These are phyloP conservation scores for Homarus gammarus DNA, from an alignment of 2,888 invertebrate genomes.

Conservation along the genomic window DNA sequence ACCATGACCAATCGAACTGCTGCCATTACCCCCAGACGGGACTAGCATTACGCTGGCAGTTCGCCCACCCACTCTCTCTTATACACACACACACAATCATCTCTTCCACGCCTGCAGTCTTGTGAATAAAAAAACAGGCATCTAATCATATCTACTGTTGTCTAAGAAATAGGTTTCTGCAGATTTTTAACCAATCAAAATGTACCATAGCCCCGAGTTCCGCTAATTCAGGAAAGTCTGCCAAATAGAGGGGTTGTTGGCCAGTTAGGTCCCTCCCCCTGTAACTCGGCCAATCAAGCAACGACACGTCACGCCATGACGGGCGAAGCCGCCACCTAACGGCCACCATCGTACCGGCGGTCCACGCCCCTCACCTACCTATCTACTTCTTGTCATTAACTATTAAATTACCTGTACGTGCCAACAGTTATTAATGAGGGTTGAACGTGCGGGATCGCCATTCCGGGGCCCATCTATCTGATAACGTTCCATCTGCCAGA, in stretches of 20 bases:
- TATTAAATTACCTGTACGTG: conserved; percentile 33
- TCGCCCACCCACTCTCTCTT: neutral
- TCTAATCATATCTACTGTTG: neutral
- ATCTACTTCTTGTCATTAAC: conserved; percentile 6
- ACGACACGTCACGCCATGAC: neutral
- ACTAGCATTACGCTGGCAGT: neutral
- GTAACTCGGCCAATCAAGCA: neutral
- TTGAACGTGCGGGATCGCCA: neutral
- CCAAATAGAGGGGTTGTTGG: no score
- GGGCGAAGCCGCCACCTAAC: no score
- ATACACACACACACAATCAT: no score
- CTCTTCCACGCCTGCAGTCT: neutral
- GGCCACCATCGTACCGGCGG: no score
- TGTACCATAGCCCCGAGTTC: no score
- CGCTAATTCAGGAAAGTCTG: no score
- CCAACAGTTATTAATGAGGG: neutral
- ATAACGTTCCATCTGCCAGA: neutral
- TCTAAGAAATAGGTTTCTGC: neutral
- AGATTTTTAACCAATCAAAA: neutral
- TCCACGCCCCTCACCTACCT: neutral
- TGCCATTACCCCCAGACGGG: no score
- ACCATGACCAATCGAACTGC: no score
- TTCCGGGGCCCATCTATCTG: neutral
- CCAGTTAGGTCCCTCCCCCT: no score
- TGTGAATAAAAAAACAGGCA: neutral